Evolutionary conservation across 2,888 invertebrate species (phyloP), one percentile per base, ranked within the genome.

Genomic region (Philereme transversata): DNA sequence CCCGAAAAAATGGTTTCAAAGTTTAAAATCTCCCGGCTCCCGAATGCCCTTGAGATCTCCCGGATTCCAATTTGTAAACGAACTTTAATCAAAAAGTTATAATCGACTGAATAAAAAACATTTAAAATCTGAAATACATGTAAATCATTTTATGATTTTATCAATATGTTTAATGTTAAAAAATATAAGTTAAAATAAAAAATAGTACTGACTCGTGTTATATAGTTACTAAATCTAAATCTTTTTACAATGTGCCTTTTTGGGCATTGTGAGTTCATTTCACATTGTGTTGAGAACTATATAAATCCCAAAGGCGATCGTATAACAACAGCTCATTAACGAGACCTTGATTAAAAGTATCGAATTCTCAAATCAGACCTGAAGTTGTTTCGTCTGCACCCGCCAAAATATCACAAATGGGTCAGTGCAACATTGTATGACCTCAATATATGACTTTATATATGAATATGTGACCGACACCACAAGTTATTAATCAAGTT

Each of bases 401-500:
- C 84, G 88, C 85, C 89, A 87, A 87, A 89, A 89, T 87, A 88
- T 76, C 74, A 78, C 79, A 77, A 83, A 87, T 88, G 83, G 88
- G 89, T 88, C 88, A 88, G 68, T 69, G 88, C 89, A 88, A 91
- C 90, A 85, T 79, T 85, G 90, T 89, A 68, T 79, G 75, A 84
- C 83, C 84, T 84, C 78, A 38, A 5, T 49, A 53, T 50, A 57
- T 57, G 49, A 46, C 49, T 51, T 44, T 51, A 45, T 47, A 62
- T 36, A 60, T 33, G 11, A 54, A 36, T 55, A 54, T 59, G 51
- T 62, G 73, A 73, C 73, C 68, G 79, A 78, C 79, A 78, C 82
- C 77, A 61, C 72, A 71, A 69, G 86, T 84, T 90, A 89, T 90
- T 90, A 90, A 90, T 90, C 90, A 89, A 88, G 68, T 87, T 91